These are phyloP conservation scores for Diorhabda sublineata DNA, from an alignment of 1,140 invertebrate genomes.

Conservation along the genomic window DNA sequence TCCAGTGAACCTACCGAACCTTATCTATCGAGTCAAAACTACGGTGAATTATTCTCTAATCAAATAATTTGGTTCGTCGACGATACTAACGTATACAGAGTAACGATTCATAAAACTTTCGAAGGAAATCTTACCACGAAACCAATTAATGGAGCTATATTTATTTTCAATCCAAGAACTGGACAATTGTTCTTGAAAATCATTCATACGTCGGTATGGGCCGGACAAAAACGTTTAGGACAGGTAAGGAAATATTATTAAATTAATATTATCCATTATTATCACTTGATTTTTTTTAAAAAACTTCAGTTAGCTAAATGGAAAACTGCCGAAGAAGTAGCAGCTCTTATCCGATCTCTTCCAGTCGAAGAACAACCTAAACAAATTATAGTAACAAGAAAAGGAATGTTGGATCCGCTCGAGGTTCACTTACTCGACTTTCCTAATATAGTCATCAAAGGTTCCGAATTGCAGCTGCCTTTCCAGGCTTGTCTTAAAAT, in stretches of 20 bases:
- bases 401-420: slow-evolving; percentile 98
- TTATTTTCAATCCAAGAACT: slow-evolving; percentile 99
- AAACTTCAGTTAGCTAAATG: slow-evolving; percentile 85
- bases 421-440: slow-evolving; percentile 99
- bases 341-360: slow-evolving; percentile 95
- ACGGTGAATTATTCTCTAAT: slow-evolving; percentile 98
- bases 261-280: neutral
- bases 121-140: slow-evolving; percentile 99
- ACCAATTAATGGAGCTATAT: slow-evolving; percentile 99
- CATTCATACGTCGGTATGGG: slow-evolving; percentile 99
- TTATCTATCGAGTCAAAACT: slow-evolving; percentile 98
- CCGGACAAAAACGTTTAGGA: slow-evolving; percentile 91
- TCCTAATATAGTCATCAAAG: slow-evolving; percentile 99
- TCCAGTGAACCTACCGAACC: slow-evolving; percentile 99
- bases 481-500: slow-evolving; percentile 99
- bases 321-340: slow-evolving; percentile 99
- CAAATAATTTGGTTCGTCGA: slow-evolving; percentile 99
- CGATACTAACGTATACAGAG: slow-evolving; percentile 98
- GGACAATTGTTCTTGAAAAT: slow-evolving; percentile 99
- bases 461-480: slow-evolving; percentile 95
- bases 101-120: slow-evolving; percentile 99
- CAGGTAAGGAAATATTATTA: slow-evolving; percentile 48
- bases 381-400: slow-evolving; percentile 99
- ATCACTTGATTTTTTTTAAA: neutral
- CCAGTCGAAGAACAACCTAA: slow-evolving; percentile 99